phyloP scores from a whole-genome alignment of 2,888 invertebrate genomes.

The Cyclophora albipunctata region DNA sequence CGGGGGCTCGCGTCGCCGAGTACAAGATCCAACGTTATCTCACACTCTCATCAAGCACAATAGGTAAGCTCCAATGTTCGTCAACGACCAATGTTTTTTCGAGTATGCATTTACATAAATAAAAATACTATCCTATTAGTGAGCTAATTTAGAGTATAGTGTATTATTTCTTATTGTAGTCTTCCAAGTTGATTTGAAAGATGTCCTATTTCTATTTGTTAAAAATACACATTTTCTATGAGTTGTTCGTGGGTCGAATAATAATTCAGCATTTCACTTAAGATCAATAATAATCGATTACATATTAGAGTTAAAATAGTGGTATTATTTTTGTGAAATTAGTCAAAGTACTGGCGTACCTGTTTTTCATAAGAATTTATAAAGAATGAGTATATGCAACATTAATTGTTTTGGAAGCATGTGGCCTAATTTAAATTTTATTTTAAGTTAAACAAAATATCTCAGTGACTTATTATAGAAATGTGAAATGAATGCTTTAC shows the following conservation, averaged over 20 bases:
- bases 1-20: not conserved
- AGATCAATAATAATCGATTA: slow-evolving; percentile 11
- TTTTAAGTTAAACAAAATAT: not conserved
- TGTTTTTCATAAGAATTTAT: slow-evolving; percentile 33
- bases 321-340: slow-evolving; percentile 52
- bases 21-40: slow-evolving; percentile 1
- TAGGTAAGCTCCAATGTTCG: slow-evolving; percentile 36
- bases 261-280: slow-evolving; percentile 26
- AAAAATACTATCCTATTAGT: slow-evolving; percentile 22
- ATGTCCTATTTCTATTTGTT: slow-evolving; percentile 24
- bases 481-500: slow-evolving; percentile 1
- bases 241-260: no score
- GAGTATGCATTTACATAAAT: slow-evolving; percentile 31
- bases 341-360: slow-evolving; percentile 59
- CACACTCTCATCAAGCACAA: slow-evolving; percentile 43
- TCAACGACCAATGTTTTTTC: slow-evolving; percentile 23
- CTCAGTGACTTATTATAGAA: slow-evolving; percentile 6
- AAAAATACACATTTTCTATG: not conserved
- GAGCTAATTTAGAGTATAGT: slow-evolving; percentile 24
- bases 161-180: slow-evolving; percentile 45
- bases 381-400: slow-evolving; percentile 27
- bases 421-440: slow-evolving; percentile 37
- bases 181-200: slow-evolving; percentile 57
- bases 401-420: slow-evolving; percentile 38
- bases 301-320: slow-evolving; percentile 22